phyloP scores from a whole-genome alignment of 2,797 vertebrate genomes.

The Lepidocolaptes lacrymiger region DNA sequence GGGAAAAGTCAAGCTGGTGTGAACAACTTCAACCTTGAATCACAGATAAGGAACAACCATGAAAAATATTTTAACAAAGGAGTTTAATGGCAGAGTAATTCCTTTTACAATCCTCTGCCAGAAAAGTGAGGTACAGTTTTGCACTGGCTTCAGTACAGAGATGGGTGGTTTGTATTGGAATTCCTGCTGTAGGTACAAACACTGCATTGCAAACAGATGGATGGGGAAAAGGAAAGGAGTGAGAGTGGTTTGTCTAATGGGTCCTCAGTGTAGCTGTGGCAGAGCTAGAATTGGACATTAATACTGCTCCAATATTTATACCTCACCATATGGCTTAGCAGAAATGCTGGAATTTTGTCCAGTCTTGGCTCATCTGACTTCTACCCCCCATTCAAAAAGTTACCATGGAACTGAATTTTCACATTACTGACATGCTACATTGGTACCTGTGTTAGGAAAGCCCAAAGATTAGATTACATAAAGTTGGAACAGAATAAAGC shows the following conservation, averaged over 20 bases:
- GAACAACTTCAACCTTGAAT: not conserved
- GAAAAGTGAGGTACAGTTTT: not conserved
- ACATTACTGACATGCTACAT: not conserved
- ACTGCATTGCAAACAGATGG: not conserved
- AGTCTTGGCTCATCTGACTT: not conserved
- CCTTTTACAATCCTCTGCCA: not conserved
- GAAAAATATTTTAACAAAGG: not conserved
- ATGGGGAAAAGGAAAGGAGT: not conserved
- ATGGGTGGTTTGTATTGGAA: not conserved
- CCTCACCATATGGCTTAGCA: not conserved
- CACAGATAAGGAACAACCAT: not conserved
- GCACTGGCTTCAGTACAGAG: not conserved
- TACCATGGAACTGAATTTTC: not conserved
- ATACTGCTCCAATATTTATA: not conserved
- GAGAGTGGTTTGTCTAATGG: not conserved
- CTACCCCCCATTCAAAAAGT: not conserved
- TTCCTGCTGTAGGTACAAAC: not conserved
- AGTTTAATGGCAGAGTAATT: not conserved
- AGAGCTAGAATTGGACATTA: not conserved
- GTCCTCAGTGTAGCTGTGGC: not conserved
- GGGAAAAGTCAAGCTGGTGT: not conserved
- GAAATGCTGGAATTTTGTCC: not conserved
- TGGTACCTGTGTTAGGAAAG: not conserved
- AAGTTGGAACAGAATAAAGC: not conserved
- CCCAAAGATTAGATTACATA: not conserved